Conservation (phyloP, 2,797 vertebrate species). For the Rhinella marina region DNA sequence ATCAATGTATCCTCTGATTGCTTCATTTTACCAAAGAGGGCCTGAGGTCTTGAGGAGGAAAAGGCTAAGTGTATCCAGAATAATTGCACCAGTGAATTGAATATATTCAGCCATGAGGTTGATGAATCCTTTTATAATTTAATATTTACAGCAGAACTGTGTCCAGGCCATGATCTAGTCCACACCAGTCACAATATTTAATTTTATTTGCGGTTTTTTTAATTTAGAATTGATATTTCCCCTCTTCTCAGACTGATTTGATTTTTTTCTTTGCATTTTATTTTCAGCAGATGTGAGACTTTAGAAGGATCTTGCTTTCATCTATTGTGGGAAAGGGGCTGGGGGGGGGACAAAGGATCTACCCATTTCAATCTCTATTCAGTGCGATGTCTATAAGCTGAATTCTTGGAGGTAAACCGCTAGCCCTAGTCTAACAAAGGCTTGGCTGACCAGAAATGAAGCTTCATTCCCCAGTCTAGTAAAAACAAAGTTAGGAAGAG, state of each 20-base stretch:
- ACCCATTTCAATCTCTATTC: slow-evolving; percentile 67
- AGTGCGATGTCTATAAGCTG: slow-evolving; percentile 67
- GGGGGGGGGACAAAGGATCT: slow-evolving; percentile 60
- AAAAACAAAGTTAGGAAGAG: neutral
- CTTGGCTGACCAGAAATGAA: slow-evolving; percentile 65
- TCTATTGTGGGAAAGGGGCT: slow-evolving; percentile 45
- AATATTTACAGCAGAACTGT: slow-evolving; percentile 42
- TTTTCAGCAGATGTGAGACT: slow-evolving; percentile 42
- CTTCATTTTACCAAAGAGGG: slow-evolving; percentile 67
- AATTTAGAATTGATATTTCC: neutral
- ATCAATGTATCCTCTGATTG: slow-evolving; percentile 60
- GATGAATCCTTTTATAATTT: neutral
- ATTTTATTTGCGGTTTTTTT: neutral
- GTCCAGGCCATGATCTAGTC: slow-evolving; percentile 50
- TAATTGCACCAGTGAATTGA: slow-evolving; percentile 44
- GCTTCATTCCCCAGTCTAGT: slow-evolving; percentile 3
- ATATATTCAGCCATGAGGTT: neutral
- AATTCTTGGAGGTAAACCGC: slow-evolving; percentile 68
- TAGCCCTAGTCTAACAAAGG: slow-evolving; percentile 69
- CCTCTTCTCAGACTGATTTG: neutral
- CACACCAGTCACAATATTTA: neutral
- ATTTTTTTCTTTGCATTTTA: slow-evolving; percentile 13
- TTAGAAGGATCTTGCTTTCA: slow-evolving; percentile 41
- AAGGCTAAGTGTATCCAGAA: slow-evolving; percentile 65
- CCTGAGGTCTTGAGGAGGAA: slow-evolving; percentile 65